Evolutionary conservation across 2,113 vertebrate genomes (phyloP), one percentile per base, ranked within the genome.

Genomic region (Paramisgurnus dabryanus): DNA sequence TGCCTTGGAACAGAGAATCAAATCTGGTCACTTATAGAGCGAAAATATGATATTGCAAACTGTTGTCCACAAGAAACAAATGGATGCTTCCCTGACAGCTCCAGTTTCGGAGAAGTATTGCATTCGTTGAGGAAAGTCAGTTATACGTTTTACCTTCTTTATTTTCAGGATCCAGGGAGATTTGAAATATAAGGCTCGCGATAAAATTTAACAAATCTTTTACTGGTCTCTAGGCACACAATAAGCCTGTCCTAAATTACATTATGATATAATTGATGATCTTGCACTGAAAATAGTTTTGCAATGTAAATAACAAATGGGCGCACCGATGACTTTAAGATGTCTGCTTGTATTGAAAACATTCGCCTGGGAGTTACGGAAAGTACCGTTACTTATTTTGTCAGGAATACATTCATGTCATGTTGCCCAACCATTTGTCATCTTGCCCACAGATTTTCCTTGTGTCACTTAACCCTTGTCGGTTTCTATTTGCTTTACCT

Each of bases 201-300:
- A 17, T 72, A 53, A 34, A 41, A 18, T 39, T 17, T 58, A 34
- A 22, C 18, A 7, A n/a, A n/a, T 73, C 40, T 6, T 61, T 60
- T 45, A 73, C n/a, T 45, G 17, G 39, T 6, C 50, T 73, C 70
- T 40, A 73, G 39, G 45, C 70, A 58, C 53, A 12, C 39, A 58
- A 22, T 73, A 60, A 61, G 34, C 6, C 55, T 3, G 55, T 60
- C 55, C n/a, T 45, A 60, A 11, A 60, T 73, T 73, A 60, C 43
- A 60, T 73, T 60, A 73, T 10, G 10, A 4, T 43, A 60, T 73
- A 73, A 73, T 39, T 73, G 70, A 73, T 73, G 70, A 73, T 73
- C 57, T n/a, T 40, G 49, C 50, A 39, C 53, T 73, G 39, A 22
- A 43, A 73, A 73, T 1, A 58, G n/a, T 60, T 73, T 73, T 41